These are phyloP conservation scores for Ciconia boyciana DNA, from an alignment of 2,113 vertebrate species.

Conservation along the genomic window DNA sequence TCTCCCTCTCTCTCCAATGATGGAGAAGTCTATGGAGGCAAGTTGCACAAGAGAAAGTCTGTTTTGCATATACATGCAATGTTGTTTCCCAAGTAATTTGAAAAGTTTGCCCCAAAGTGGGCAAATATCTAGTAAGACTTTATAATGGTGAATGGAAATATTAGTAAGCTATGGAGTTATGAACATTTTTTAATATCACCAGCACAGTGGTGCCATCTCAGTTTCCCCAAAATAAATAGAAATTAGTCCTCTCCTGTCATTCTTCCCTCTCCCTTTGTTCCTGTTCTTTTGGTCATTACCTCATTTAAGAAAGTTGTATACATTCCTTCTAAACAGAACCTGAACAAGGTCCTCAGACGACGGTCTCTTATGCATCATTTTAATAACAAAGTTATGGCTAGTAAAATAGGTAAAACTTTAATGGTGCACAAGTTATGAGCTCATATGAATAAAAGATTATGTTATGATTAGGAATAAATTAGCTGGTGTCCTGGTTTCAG, in stretches of 20 bases:
- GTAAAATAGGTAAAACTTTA: background rate
- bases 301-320: background rate
- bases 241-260: background rate
- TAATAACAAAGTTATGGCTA: background rate
- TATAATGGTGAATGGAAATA: background rate
- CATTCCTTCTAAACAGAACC: background rate
- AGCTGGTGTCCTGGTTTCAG: too few species aligned
- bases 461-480: background rate
- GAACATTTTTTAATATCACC: background rate
- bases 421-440: rapidly evolving
- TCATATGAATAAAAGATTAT: background rate
- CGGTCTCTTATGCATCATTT: background rate
- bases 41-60: background rate
- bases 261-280: background rate
- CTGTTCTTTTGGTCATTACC: background rate
- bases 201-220: background rate
- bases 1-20: background rate
- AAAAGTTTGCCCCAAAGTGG: background rate
- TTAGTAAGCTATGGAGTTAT: background rate
- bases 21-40: background rate
- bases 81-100: background rate
- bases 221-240: background rate
- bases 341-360: background rate
- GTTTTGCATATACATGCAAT: background rate
- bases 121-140: background rate